These are phyloP conservation scores for cattle (Bos taurus) DNA, from an alignment of 2,113 vertebrate genomes.

Conservation along the genomic window DNA sequence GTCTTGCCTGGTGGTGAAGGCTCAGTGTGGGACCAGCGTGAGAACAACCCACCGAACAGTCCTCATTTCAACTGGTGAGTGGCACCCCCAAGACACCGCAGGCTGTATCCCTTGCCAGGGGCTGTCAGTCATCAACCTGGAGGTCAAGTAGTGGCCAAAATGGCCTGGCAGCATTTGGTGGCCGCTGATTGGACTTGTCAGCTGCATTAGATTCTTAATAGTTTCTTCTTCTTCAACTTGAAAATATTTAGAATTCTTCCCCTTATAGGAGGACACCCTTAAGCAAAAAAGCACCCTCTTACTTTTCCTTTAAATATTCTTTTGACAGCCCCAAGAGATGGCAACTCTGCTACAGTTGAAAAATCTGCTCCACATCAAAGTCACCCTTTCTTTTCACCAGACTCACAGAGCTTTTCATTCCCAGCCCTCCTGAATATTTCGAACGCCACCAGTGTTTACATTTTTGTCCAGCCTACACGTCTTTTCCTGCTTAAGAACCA, in stretches of 20 bases:
- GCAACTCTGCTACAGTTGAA: slow-evolving; percentile 44
- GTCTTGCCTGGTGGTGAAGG: not conserved
- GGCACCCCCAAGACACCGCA: not conserved
- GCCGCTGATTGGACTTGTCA: not conserved
- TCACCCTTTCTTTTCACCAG: slow-evolving; percentile 41
- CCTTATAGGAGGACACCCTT: not conserved
- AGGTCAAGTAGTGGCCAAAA: not conserved
- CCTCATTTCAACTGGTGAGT: not conserved
- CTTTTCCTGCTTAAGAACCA: slow-evolving; percentile 65
- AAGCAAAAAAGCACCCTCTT: slow-evolving; percentile 39
- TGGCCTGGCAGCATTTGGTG: not conserved
- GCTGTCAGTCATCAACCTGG: too few species aligned
- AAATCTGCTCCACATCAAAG: slow-evolving; percentile 75
- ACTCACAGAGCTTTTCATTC: slow-evolving; percentile 62
- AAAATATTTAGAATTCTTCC: slow-evolving; percentile 44
- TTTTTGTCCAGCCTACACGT: slow-evolving; percentile 70
- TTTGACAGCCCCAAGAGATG: slow-evolving; percentile 58
- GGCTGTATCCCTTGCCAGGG: not conserved
- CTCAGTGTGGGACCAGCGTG: not conserved
- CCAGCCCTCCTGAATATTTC: slow-evolving; percentile 63
- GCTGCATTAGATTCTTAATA: not conserved
- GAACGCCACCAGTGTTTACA: slow-evolving; percentile 71
- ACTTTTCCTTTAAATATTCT: slow-evolving; percentile 55
- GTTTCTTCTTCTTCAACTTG: not conserved
- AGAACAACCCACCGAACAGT: not conserved